Evolutionary conservation across 2,888 invertebrate genomes (phyloP), one percentile per base, ranked within the genome.

Genomic region (Hypercompe scribonia): DNA sequence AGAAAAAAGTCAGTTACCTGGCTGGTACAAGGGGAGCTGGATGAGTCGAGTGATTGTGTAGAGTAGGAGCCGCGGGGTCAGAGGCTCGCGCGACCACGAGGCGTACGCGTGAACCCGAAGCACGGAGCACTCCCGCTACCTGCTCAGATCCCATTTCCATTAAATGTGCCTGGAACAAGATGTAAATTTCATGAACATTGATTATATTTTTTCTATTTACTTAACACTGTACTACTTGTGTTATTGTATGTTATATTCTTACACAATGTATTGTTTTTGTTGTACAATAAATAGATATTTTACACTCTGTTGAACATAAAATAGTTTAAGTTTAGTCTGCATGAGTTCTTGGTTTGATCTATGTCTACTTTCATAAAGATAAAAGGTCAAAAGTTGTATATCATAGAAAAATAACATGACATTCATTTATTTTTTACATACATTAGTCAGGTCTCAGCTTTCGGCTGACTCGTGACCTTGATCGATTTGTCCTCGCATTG

Each of bases 91-190:
- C 99, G 71, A 99, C 99, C 74, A 99, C 98, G 70, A 99, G 97
- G 3, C 99, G 97, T 74, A 99, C 99, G 90, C 99, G 98, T 21
- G 98, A 98, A 46, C 99, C 99, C 36, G 99, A 99, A 94, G 99
- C 99, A 39, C 99, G 97, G 79, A 99, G 95, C 78, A 99, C 99
- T 31, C 99, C 97, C 34, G 99, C 99, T 85, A 99, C 99, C 94
- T 98, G 98, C 93, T 99, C 99, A 39, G 99, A 99, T 21, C 99
- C 99, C 99, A 99, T 99, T 89, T 99, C 99, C 87, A 99, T 98
- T 72, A 99, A 96, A 77, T 91, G 92, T 42, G 92, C 95, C 95
- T 95, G 75, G 3, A 42, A 73, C n/a, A 63, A 50, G 54, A 24
- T 42, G 50, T 74, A 36, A 15, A 24, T 18, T 7, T 10, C 10